A percentile compares a stretch with the other conserved stretches of the same genome.
These are phyloP conservation scores for Pomacea canaliculata DNA, from an alignment of 2,888 invertebrate species.

Conservation along the genomic window DNA sequence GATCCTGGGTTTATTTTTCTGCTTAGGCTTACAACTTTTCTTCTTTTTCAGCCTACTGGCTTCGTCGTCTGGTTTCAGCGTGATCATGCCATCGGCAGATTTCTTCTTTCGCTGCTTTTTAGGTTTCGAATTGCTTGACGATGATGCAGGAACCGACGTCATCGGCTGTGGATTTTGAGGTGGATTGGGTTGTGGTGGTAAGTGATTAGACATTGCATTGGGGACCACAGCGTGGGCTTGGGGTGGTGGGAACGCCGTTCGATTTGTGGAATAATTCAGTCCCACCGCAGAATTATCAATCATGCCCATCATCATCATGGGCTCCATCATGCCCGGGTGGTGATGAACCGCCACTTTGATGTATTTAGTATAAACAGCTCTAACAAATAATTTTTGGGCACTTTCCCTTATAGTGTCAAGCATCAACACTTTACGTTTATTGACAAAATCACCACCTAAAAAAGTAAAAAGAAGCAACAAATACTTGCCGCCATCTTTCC, in stretches of 20 bases:
- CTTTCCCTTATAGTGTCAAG: neutral
- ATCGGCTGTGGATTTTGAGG: neutral
- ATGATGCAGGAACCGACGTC: neutral
- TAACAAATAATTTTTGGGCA: neutral
- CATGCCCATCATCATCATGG: conserved; percentile 27
- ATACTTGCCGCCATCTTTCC: conserved; percentile 17
- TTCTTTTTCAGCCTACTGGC: conserved; percentile 20
- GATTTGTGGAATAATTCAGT: conserved; percentile 16
- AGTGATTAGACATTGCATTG: conserved; percentile 16
- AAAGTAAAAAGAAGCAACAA: conserved; percentile 6
- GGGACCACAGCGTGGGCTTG: conserved; percentile 16
- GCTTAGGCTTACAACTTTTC: conserved; percentile 15
- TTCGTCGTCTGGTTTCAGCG: neutral
- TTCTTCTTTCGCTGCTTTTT: conserved; percentile 22
- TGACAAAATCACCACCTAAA: neutral
- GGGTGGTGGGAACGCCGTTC: conserved; percentile 14
- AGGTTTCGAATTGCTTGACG: conserved; percentile 7
- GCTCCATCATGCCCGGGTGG: conserved; percentile 24
- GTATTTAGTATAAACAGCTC: neutral
- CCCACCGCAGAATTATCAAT: conserved; percentile 17
- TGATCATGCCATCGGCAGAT: conserved; percentile 4
- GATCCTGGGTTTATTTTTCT: conserved; percentile 17
- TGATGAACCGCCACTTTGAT: conserved; percentile 22
- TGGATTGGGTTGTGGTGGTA: neutral
- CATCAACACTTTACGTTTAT: neutral